Evolutionary conservation across 2,797 vertebrate genomes (phyloP).

Genomic region (Champsocephalus esox): DNA sequence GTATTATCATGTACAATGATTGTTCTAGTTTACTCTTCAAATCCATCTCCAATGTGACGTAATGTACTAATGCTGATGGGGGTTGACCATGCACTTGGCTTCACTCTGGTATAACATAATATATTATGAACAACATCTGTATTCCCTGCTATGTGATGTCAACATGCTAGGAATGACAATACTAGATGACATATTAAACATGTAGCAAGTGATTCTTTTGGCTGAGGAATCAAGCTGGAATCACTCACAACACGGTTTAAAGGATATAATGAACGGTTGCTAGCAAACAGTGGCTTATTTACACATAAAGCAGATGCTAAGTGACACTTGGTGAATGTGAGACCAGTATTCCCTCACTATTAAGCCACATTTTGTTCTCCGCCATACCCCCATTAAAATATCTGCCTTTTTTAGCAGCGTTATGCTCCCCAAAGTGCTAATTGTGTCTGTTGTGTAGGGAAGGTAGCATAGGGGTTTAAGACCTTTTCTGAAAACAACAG

Average conservation of each 20-base stretch:
- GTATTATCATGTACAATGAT: neutral
- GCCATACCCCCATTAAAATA: neutral
- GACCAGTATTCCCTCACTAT: neutral
- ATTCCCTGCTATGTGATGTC: neutral
- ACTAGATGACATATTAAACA: neutral
- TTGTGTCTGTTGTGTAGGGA: neutral
- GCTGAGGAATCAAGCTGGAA: neutral
- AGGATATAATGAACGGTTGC: too few relatives aligned
- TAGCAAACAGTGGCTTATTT: neutral
- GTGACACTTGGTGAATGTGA: neutral
- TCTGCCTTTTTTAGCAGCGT: too few relatives aligned
- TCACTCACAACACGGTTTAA: too few relatives aligned
- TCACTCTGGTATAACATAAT: neutral
- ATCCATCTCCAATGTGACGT: neutral
- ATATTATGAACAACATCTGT: conserved; percentile 1
- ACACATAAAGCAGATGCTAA: neutral
- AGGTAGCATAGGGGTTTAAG: too few relatives aligned
- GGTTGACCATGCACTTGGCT: neutral
- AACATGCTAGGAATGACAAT: neutral
- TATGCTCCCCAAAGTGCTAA: neutral
- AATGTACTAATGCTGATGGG: neutral
- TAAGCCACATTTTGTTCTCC: neutral
- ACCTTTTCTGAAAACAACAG: too few relatives aligned
- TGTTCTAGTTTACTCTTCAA: neutral
- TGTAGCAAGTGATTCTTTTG: neutral